Conservation (phyloP, 53 echinoderm and acorn worm genomes). For the Hippasteria phrygiana region DNA sequence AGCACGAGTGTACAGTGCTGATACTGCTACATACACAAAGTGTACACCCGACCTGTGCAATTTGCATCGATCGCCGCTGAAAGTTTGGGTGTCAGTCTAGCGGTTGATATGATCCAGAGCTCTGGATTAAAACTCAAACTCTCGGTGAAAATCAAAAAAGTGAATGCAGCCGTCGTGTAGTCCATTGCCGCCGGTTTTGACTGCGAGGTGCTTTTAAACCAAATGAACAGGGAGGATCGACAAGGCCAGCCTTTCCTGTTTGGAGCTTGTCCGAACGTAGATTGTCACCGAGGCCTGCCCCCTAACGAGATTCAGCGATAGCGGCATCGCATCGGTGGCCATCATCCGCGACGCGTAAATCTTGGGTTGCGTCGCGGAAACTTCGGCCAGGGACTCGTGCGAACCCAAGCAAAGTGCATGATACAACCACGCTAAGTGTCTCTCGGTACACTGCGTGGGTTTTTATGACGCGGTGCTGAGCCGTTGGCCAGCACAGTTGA, state of each 20-base stretch:
- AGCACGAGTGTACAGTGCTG: neutral
- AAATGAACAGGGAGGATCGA: too few relatives aligned
- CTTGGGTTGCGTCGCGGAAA: too few relatives aligned
- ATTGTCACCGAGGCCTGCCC: too few relatives aligned
- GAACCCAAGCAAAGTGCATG: neutral
- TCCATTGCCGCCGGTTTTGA: too few relatives aligned
- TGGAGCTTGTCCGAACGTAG: too few relatives aligned
- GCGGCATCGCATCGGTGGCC: too few relatives aligned
- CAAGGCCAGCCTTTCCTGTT: too few relatives aligned
- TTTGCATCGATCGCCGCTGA: neutral
- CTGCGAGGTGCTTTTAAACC: too few relatives aligned
- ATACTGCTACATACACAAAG: neutral
- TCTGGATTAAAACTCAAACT: neutral
- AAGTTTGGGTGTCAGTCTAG: neutral
- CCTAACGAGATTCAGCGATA: too few relatives aligned
- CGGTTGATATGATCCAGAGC: neutral
- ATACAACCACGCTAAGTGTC: neutral
- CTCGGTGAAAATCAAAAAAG: neutral
- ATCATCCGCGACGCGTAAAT: too few relatives aligned
- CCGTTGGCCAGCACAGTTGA: slow-evolving; percentile 23
- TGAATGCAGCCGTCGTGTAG: too few relatives aligned
- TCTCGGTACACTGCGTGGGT: neutral
- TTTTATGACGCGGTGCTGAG: neutral
- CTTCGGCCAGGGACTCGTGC: too few relatives aligned
- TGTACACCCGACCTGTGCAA: neutral